A percentile compares a stretch with the other conserved stretches of the same genome.
Evolutionary conservation across 2,113 vertebrate species (phyloP).

Genomic region (Gracilinanus agilis): DNA sequence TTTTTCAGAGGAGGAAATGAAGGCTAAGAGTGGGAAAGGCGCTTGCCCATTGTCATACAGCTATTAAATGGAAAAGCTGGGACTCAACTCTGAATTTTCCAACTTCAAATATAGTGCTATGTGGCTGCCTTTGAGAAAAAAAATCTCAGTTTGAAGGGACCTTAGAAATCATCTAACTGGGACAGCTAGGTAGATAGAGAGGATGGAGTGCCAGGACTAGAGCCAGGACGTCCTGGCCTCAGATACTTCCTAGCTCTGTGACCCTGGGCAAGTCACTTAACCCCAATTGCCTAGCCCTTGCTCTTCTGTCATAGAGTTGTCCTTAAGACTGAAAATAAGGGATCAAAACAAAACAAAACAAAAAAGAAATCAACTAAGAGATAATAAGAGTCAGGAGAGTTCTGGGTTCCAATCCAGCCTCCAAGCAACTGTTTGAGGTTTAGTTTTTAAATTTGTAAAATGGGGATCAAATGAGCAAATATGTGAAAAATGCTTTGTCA

Average conservation of each 20-base stretch:
- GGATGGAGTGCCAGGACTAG: too few species aligned
- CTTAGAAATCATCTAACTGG: background rate
- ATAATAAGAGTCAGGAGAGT: background rate
- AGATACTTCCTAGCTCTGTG: too few species aligned
- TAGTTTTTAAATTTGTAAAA: background rate
- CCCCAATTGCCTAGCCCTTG: too few species aligned
- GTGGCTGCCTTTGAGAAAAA: background rate
- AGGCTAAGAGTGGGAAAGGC: background rate
- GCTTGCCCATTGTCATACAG: background rate
- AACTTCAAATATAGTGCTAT: background rate
- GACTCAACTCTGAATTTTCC: background rate
- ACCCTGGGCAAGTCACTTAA: too few species aligned
- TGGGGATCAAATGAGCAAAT: background rate
- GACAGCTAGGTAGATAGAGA: too few species aligned
- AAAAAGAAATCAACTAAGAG: background rate
- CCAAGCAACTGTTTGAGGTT: background rate
- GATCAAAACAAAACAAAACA: too few species aligned
- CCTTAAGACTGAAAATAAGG: too few species aligned
- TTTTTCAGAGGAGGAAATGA: background rate
- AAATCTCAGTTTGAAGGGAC: background rate
- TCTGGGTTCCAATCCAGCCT: background rate
- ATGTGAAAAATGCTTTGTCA: background rate
- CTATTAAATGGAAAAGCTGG: background rate
- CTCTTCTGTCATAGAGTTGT: too few species aligned
- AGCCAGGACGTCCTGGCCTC: too few species aligned